These are phyloP conservation scores for Tinea pellionella DNA, from an alignment of 2,888 invertebrate genomes.

Conservation along the genomic window DNA sequence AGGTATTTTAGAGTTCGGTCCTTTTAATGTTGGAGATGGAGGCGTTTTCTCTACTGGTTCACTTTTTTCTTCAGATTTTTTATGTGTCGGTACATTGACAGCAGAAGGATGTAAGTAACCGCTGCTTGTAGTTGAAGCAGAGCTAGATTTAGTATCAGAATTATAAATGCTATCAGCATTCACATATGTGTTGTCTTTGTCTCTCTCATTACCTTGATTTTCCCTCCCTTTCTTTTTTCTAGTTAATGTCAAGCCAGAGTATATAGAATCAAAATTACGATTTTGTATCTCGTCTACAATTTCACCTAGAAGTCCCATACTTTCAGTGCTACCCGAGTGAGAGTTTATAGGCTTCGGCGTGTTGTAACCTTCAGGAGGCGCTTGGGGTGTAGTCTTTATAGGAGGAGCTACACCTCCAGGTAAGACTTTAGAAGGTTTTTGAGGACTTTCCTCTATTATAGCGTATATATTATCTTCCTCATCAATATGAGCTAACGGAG, in stretches of 20 bases:
- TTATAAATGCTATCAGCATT: conserved; percentile 74
- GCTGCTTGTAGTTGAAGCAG: conserved; percentile 74
- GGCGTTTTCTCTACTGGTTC: conserved; percentile 45
- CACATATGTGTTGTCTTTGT: conserved; percentile 68
- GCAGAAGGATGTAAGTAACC: conserved; percentile 80
- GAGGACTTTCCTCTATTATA: conserved; percentile 83
- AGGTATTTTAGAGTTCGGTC: conserved; percentile 56
- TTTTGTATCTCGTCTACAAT: conserved; percentile 90
- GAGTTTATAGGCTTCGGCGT: conserved; percentile 50
- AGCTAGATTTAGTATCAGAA: conserved; percentile 70
- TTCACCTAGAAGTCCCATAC: conserved; percentile 84
- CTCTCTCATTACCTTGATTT: conserved; percentile 35
- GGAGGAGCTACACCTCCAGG: conserved; percentile 40
- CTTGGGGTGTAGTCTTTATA: conserved; percentile 37
- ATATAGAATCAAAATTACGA: conserved; percentile 87
- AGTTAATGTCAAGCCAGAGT: conserved; percentile 80
- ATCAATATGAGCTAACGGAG: conserved; percentile 72
- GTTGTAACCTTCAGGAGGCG: conserved; percentile 61
- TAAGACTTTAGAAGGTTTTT: conserved; percentile 48
- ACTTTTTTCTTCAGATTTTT: conserved; percentile 33
- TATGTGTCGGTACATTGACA: conserved; percentile 71
- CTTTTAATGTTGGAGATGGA: conserved; percentile 49
- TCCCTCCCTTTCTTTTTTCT: conserved; percentile 69
- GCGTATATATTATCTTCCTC: conserved; percentile 87
- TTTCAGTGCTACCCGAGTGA: conserved; percentile 71